These are phyloP conservation scores for Phasianus colchicus DNA, from an alignment of 2,113 vertebrate species.

Conservation along the genomic window DNA sequence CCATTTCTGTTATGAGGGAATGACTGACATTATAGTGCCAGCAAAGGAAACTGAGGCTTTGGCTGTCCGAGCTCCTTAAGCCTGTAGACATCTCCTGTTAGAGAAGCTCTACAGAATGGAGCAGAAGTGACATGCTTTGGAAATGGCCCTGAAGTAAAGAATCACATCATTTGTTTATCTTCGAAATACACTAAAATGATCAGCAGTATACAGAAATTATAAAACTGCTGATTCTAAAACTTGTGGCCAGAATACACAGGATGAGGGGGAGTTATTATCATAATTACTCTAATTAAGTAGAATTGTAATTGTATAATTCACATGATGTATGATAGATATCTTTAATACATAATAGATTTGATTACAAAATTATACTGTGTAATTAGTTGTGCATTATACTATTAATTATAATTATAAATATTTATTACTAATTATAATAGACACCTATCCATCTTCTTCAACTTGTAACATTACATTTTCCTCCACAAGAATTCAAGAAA, in stretches of 20 bases:
- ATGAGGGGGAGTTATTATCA: background rate
- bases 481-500: background rate
- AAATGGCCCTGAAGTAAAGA: background rate
- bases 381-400: background rate
- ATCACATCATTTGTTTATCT: background rate
- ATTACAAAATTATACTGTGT: background rate
- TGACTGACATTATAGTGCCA: background rate
- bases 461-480: background rate
- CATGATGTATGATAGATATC: background rate
- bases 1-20: background rate
- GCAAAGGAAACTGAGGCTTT: background rate
- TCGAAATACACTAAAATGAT: background rate
- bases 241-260: background rate
- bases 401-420: background rate
- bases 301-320: background rate
- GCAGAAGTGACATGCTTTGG: background rate
- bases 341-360: background rate
- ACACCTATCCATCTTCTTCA: background rate
- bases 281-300: background rate
- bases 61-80: background rate
- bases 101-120: background rate
- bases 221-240: background rate
- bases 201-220: background rate
- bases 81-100: background rate
- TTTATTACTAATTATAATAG: background rate